Base-by-base conservation (phyloP, 2,888 invertebrate species). In the Caenorhabditis becei region DNA sequence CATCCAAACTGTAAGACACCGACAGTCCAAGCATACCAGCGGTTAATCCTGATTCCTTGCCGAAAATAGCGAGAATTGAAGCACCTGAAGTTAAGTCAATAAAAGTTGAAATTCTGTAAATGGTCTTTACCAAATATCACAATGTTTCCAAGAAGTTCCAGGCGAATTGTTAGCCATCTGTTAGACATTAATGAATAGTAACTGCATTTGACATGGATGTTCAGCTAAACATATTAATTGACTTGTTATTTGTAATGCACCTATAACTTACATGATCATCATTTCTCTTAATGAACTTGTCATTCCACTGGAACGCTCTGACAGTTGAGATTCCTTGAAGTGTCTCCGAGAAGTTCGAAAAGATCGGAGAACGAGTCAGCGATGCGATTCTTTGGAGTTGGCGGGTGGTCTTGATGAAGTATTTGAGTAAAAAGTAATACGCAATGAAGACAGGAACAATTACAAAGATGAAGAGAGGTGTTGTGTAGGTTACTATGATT, bases 321-420 rank as follows among this genome's bases (percentile, higher is more conserved):
- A 91, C 89, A 3, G 89, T 89, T 0, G 89, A 71, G 11, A 88
- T 85, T 41, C 91, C 91, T 85, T 89, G 79, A 7, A 91, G 82
- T 2, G 91, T 88, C 67, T 91, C 91, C 41, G 89, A 87, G 49
- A 91, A 88, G 75, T 91, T 91, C 4, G 89, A 90, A 61, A 89
- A 91, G 41, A 91, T 91, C 1, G 91, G 91, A 23, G 91, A 91
- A 26, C 84, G 78, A 20, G 88, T 89, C 49, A 91, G 72, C 4
- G 90, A 91, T 37, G 90, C 88, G 28, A 91, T 83, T 58, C 91
- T 82, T 71, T 91, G 91, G 59, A 91, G 85, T 70, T 98, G 98
- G 16, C 97, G 93, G 2, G 97, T 97, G 0, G 96, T 95, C 1
- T 96, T 95, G 83, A 97, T 96, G 92, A 97, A 98, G 93, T 97